Evolutionary conservation across 2,888 invertebrate species (phyloP), one percentile per base, ranked within the genome.

Genomic region (Oxycera nigricornis): DNA sequence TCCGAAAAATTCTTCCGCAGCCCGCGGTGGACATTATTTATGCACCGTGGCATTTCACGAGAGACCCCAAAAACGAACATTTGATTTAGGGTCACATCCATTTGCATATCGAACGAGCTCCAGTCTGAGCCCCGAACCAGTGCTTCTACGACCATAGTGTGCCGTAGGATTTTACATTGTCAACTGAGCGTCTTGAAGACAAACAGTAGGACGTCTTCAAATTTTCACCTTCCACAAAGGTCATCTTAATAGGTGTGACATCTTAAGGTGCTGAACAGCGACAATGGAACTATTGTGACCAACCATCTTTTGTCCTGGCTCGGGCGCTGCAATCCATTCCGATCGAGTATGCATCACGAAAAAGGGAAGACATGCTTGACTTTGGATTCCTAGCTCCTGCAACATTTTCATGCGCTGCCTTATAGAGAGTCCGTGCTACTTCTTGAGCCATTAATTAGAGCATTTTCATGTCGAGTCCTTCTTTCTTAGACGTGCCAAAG

Each of bases 71-170:
- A 52, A 70, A 52, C 52, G 55, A 70, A 30, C 41, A 41, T 70
- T 70, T 70, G 70, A 70, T 70, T 70, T 70, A 70, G 52, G 52
- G 70, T 55, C 55, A 50, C 55, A 31, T 70, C 70, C 52, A 70
- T 70, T 31, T 31, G 52, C 70, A 52, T 70, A 70, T 17, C n/a
- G 68, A 17, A 28, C n/a, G 26, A 31, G 28, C 67, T 31, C 14
- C 26, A 67, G 7, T 24, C 3, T 35, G 14, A 6, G 41, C 65
- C 9, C 14, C 31, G 31, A n/a, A 22, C 4, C 41, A 24, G 55
- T 11, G 41, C 65, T 24, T 20, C 17, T 28, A 55, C 26, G 31
- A n/a, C 59, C 28, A 55, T 55, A 55, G 55, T 31, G n/a, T 17
- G 31, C 35, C 65, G 30, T 65, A 39, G 41, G 41, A 35, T 39